These are phyloP conservation scores for Paramormyrops hopkinsi DNA, from an alignment of 2,797 vertebrate genomes.

Conservation along the genomic window DNA sequence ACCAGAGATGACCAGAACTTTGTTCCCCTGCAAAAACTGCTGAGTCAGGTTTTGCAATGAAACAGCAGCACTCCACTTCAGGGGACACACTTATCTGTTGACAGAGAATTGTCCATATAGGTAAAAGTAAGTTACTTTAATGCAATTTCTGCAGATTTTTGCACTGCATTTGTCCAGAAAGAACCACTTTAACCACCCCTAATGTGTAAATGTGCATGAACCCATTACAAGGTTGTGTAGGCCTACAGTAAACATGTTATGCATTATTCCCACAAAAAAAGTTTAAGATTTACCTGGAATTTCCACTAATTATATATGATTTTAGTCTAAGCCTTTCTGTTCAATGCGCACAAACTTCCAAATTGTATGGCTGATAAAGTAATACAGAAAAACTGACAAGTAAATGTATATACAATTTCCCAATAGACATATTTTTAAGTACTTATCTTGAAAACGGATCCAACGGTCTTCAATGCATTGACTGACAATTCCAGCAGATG, in stretches of 20 bases:
- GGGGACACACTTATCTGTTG: slow-evolving; percentile 24
- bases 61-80: slow-evolving; percentile 31
- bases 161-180: background rate
- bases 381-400: background rate
- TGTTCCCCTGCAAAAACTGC: slow-evolving; percentile 37
- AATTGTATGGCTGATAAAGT: background rate
- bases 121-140: background rate
- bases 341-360: background rate
- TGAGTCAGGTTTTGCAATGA: slow-evolving; percentile 44
- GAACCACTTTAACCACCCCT: background rate
- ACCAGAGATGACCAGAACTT: background rate
- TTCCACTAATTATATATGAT: background rate
- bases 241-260: background rate
- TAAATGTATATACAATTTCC: background rate
- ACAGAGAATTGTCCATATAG: background rate
- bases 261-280: background rate
- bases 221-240: background rate
- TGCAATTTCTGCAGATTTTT: background rate
- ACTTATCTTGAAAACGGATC: background rate
- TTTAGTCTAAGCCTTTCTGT: background rate
- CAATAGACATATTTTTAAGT: background rate
- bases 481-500: slow-evolving; percentile 43
- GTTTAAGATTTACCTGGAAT: background rate
- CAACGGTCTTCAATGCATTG: slow-evolving; percentile 28
- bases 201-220: background rate